Evolutionary conservation across 2,113 vertebrate species (phyloP), one percentile per base, ranked within the genome.

Genomic region (Hylia prasina): DNA sequence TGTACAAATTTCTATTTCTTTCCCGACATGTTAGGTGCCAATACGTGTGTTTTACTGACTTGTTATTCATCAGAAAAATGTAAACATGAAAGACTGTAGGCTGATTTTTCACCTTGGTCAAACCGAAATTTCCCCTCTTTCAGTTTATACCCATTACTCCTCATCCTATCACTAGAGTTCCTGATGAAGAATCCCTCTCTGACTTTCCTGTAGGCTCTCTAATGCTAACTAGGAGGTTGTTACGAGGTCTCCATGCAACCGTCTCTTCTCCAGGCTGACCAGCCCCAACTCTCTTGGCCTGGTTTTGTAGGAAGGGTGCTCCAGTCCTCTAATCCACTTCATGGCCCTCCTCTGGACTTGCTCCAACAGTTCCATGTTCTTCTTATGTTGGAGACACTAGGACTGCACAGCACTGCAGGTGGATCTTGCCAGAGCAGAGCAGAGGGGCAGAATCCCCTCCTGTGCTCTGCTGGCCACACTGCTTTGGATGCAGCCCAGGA

Each of bases 391-490:
- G 13, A 35, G 25, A 25, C 31, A 30, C 21, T 61, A 27, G 11
- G 44, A 12, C 16, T 44, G 31, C 2, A 15, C 13, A 50, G 31
- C 53, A 27, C 3, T 51, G 3, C 44, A 31, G 61, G 7, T 7
- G 3, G 20, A 21, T 33, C 31, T 58, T 25, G 57, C 3, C 31
- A 40, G 23, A 30, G 35, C 50, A 30, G 60, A 65, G 15, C 24
- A 42, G 61, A 48, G 25, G 31, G 21, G 21, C 0, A 1, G 20
- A 58, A 50, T 58, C 37, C 17, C 11, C 4, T 25, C 37, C 11
- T 11, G 1, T 1, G 0, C 4, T 25, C 31, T 50, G 13, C 31
- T 66, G 31, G 6, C 44, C 21, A 8, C 0, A 0, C 11, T 76
- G 37, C 31, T 76, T 42, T 58, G 25, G 37, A 42, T 66, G 31